These are phyloP conservation scores for Raphicerus campestris DNA, from an alignment of 2,113 vertebrate species.

Conservation along the genomic window DNA sequence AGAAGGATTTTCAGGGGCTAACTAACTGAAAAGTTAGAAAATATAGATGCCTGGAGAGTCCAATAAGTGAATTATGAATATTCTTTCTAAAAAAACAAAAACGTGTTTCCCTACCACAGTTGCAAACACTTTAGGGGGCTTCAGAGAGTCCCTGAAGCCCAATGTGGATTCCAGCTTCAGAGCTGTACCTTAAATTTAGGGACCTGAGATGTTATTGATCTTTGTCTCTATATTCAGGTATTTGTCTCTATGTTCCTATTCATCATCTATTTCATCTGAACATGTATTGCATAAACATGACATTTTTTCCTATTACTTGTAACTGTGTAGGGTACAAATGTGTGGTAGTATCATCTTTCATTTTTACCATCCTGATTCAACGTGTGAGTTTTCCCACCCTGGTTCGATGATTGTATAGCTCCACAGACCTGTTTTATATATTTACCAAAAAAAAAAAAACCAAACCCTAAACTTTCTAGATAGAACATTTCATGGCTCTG, in stretches of 20 bases:
- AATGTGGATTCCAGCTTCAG: not conserved
- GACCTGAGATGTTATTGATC: not conserved
- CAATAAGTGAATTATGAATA: not conserved
- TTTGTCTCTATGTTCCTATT: not conserved
- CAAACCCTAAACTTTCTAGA: not conserved
- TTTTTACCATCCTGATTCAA: not conserved
- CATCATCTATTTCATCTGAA: not conserved
- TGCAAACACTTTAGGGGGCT: not conserved
- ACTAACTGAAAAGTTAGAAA: not conserved
- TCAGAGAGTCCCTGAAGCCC: not conserved
- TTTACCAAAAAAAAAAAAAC: not conserved
- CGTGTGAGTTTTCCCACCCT: not conserved
- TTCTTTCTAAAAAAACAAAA: not conserved
- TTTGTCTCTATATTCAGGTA: not conserved
- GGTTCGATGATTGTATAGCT: not conserved
- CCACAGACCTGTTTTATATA: not conserved
- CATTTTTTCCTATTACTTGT: not conserved
- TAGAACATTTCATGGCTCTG: not conserved
- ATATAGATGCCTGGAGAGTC: not conserved
- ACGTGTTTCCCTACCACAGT: not conserved
- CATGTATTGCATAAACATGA: not conserved
- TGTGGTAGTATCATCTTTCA: not conserved
- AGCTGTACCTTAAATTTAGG: not conserved
- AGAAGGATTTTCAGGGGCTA: not conserved
- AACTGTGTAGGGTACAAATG: not conserved